phyloP scores from a whole-genome alignment of 1,140 invertebrate genomes.

The Lamellibrachia luymesi region DNA sequence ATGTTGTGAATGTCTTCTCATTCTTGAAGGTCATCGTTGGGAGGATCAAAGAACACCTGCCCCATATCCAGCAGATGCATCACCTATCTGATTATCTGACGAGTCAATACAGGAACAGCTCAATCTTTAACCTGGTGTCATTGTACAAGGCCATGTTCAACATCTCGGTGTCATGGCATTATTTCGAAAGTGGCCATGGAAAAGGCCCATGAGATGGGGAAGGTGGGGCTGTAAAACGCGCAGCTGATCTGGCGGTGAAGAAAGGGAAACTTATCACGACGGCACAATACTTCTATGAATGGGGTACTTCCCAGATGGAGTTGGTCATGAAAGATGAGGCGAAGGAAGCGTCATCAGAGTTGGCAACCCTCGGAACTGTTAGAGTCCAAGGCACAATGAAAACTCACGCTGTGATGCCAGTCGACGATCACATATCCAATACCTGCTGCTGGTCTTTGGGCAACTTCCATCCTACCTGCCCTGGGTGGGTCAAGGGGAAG shows the following conservation, averaged over 20 bases:
- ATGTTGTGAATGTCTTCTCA: not conserved
- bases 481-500: not conserved
- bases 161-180: not conserved
- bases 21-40: constrained; percentile 11
- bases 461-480: not conserved
- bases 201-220: no score
- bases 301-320: constrained; percentile 1
- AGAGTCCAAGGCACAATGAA: not conserved
- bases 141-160: constrained; percentile 2
- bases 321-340: not conserved
- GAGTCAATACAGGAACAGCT: not conserved
- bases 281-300: not conserved
- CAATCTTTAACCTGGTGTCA: not conserved
- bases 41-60: not conserved
- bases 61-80: not conserved
- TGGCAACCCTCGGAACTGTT: constrained; percentile 8
- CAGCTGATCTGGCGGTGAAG: not conserved
- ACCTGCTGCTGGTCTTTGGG: constrained; percentile 8
- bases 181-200: not conserved
- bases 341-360: not conserved
- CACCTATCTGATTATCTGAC: not conserved
- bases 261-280: constrained; percentile 1
- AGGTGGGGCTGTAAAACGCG: no score
- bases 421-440: constrained; percentile 7
- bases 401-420: constrained; percentile 9